Evolutionary conservation across 2,113 vertebrate species (phyloP), one percentile per base, ranked within the genome.

Genomic region (Syngnathus floridae): DNA sequence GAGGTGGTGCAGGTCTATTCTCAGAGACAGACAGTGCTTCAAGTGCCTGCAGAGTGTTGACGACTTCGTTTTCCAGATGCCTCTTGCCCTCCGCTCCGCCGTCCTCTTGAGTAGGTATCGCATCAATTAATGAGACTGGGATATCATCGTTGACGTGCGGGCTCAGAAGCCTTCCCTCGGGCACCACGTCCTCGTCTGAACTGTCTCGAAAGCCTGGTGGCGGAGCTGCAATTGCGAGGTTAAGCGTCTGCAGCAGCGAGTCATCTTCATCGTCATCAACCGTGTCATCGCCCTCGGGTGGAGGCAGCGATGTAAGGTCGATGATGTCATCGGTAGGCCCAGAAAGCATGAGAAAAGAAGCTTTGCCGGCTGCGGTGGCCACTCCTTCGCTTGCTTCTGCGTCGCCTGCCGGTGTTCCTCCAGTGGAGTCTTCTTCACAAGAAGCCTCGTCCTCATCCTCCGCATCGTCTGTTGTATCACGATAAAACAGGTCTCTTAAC

Each of bases 281-380:
- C 13, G 92, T 93, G 41, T 94, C 91, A 22, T 95, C 95, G 65
- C 95, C 96, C 0, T 95, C 95, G 14, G 96, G 90, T 1, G 90
- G 96, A 49, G 95, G 96, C 71, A 98, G 92, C 2, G 93, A 92
- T 0, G 96, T 98, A 70, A 98, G 90, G 86, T 98, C 96, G 51
- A 98, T 98, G 84, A 98, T 98, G 82, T 98, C 96, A 69, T 98
- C 96, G 0, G 92, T 97, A 37, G 95, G 96, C 60, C 94, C 93
- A 0, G 95, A 95, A 45, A 97, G 84, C 22, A 76, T 87, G 56
- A 98, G 93, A 73, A 98, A 92, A 68, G 93, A 83, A 8, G 93
- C 90, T 79, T 93, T 93, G 74, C 79, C 87, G 1, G 83, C 71
- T n/a, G 92, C 69, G 11, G 92, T 91, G 57, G 91, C 85, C 19